phyloP scores from a whole-genome alignment of 2,113 vertebrate species.

The Propithecus coquereli region DNA sequence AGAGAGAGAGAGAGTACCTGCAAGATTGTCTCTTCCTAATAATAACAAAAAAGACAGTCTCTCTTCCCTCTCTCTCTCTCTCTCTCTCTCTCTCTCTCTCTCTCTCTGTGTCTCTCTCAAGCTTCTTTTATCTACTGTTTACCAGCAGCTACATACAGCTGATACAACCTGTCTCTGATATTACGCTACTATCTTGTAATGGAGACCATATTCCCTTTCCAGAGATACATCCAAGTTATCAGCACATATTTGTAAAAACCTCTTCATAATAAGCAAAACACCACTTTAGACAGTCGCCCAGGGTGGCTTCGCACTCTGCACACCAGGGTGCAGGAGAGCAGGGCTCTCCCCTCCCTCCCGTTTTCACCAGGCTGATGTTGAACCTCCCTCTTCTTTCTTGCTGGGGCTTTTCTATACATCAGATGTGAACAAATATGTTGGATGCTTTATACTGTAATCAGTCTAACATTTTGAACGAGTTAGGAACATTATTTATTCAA shows the following conservation, averaged over 20 bases:
- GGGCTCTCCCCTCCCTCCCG: rapidly evolving
- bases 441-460: slow-evolving; percentile 31
- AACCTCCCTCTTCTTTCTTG: neutral
- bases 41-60: neutral
- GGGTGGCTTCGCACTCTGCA: neutral
- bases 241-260: neutral
- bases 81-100: no score
- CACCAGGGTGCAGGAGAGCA: neutral
- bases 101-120: neutral
- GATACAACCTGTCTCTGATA: neutral
- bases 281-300: neutral
- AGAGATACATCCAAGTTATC: slow-evolving; percentile 35
- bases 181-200: slow-evolving; percentile 1
- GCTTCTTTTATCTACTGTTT: neutral
- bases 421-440: neutral
- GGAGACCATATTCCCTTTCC: neutral
- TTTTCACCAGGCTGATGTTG: neutral
- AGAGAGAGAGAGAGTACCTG: neutral
- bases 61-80: no score
- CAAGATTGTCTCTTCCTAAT: neutral
- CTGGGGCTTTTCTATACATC: slow-evolving; percentile 13
- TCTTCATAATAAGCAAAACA: slow-evolving; percentile 33
- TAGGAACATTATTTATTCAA: neutral
- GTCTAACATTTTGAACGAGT: slow-evolving; percentile 27
- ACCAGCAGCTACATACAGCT: neutral